Base-by-base conservation (phyloP, 2,113 vertebrate species). In the Meriones unguiculatus region DNA sequence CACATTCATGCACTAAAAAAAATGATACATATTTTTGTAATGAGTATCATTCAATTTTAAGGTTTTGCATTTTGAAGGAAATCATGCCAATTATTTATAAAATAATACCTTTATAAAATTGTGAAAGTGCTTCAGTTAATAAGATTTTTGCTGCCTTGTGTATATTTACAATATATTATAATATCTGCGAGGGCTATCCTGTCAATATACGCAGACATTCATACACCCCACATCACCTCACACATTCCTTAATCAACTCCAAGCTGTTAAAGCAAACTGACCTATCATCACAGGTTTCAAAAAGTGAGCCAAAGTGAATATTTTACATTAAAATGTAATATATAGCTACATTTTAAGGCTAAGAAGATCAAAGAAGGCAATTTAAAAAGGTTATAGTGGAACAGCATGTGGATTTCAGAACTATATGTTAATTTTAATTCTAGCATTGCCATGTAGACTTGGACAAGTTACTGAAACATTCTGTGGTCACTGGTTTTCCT, bases 1-100 rank as follows among this genome's bases (percentile, higher is more conserved):
- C 59, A n/a, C 20, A 84, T 69, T 92, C 65, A 89, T 87, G 24
- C n/a, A 59, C 85, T 24, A 89, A 87, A 7, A 38, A 62, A 70
- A 78, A 82, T 57, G 91, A 57, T 38, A 81, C 69, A 57, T 32
- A 81, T 72, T 17, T 38, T 94, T 93, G 22, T 94, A 87, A 89
- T 92, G 46, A 82, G 54, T 67, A 84, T 69, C 50, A 93, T 82
- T 86, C 25, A 76, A 86, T 87, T 86, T 86, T 54, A 94, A 93
- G 35, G 22, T 35, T 95, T 95, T 87, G 25, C 38, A 62, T 89
- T 46, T 64, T 84, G 73, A 35, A 5, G 80, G 69, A 91, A 95
- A 91, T 89, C n/a, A 94, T 82, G 54, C 35, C 91, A 70, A 62
- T 20, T 67, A 67, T 77, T 90, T 95, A 86, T 84, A 54, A 97